Base-by-base conservation (phyloP, 2,888 invertebrate genomes). In the Drosophila aldrichi region DNA sequence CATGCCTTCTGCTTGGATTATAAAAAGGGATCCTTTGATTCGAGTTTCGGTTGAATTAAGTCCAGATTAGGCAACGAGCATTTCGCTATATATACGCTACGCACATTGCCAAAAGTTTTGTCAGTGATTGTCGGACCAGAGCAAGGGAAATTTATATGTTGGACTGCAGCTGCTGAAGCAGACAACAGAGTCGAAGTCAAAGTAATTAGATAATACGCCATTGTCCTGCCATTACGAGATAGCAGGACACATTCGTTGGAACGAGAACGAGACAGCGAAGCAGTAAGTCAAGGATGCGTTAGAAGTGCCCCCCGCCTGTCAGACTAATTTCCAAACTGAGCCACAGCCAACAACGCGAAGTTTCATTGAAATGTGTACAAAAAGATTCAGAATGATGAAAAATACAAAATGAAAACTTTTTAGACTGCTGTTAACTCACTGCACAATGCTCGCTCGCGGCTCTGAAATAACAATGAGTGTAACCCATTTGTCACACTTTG, bases 201-300 rank as follows among this genome's bases (percentile, higher is more conserved):
- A 44, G 22, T 68, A 74, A 68, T 78, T 74, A 74, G 43, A 65
- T 62, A 74, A 78, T 65, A 48, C 44, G 51, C 34, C 48, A 64
- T 68, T 77, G 40, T 57, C 58, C 65, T 54, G 52, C 64, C 62
- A 69, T 72, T 65, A 59, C 48, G 14, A 44, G 59, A 59, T 49
- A 65, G 25, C 36, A 51, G 46, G 54, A 16, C 43, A 16, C 25
- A 36, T 44, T 48, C 10, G 20, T 18, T 20, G 34, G 20, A 22
- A 25, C 10, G 22, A 25, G 16, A 40, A n/a, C 16, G 25, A 18
- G 29, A 12, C 8, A 12, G 44, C 25, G 0, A 1, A 14, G 2
- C 16, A 38, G 20, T n/a, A 3, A 41, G 48, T 16, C 20, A 56
- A 51, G 38, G 10, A 48, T 36, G 57, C 34, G 36, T 18, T n/a